Base-by-base conservation (phyloP, 2,113 vertebrate species). In the Colinus virginianus region DNA sequence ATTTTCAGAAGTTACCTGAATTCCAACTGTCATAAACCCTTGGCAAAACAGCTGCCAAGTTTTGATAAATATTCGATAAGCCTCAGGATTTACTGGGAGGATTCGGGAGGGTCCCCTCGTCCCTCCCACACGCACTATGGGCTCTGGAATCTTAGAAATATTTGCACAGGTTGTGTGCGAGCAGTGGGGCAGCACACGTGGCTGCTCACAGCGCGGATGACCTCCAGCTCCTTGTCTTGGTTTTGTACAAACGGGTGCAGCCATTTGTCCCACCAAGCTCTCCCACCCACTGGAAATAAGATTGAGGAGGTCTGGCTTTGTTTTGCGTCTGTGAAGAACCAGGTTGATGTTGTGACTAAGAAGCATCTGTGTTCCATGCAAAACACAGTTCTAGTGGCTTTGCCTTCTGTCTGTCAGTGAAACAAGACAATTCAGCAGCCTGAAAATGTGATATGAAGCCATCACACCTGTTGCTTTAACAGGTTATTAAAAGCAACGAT, bases 61-160 rank as follows among this genome's bases (percentile, higher is more conserved):
- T 78, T 87, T 90, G 75, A 93, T 76, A 93, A 82, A 80, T 85
- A 86, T 88, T 94, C 3, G 0, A 66, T 82, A 90, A 88, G 71
- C 68, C 81, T 43, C 79, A 75, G 94, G 87, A 90, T 91, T 95
- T 94, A 71, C 75, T 61, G 59, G 58, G 75, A 90, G 89, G 89
- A 94, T 94, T 94, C 89, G 84, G 82, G 90, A 82, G 96, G 96
- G 78, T 94, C 59, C 49, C 70, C 30, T 84, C 3, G 1, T 78
- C 90, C 69, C 72, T 95, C 92, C 90, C 88, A 70, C 93, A 51
- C 51, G 6, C 46, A 1, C 43, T 51, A 6, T 42, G 67, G 88
- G 90, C 80, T 95, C 84, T 93, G 95, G 92, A 94, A 95, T 90
- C 93, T 78, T 46, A 21, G 59, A 92, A 90, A 66, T 76, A 87